phyloP scores from a whole-genome alignment of 2,888 invertebrate species.

The Tetanocera ferruginea region DNA sequence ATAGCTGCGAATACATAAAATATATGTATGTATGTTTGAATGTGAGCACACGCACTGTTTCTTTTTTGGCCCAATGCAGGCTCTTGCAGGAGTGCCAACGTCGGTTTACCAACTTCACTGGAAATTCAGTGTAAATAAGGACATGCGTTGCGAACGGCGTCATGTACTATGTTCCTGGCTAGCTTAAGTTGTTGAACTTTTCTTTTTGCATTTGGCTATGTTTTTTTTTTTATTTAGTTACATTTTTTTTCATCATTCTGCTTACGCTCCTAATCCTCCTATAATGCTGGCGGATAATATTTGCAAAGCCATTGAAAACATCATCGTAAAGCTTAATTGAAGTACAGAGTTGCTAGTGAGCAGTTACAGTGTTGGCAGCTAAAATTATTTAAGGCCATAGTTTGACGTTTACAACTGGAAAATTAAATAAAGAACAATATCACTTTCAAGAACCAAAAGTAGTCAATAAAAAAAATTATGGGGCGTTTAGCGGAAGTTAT shows the following conservation, averaged over 20 bases:
- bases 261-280: conserved; percentile 24
- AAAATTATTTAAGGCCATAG: background rate
- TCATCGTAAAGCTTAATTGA: conserved; percentile 28
- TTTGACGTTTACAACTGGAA: background rate
- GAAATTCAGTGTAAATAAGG: conserved; percentile 51
- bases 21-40: conserved; percentile 14
- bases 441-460: no score
- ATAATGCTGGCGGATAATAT: conserved; percentile 30
- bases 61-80: background rate
- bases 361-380: background rate
- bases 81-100: background rate
- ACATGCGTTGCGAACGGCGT: conserved; percentile 57
- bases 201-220: conserved; percentile 16
- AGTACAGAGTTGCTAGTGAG: background rate
- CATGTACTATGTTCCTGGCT: conserved; percentile 11
- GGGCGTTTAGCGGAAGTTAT: no score
- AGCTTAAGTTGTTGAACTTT: conserved; percentile 35
- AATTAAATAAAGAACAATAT: no score
- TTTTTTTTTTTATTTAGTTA: background rate
- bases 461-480: no score
- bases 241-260: conserved; percentile 18
- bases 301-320: conserved; percentile 44
- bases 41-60: background rate
- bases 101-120: conserved; percentile 42
- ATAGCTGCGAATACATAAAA: no score